Base-by-base conservation (phyloP, 1,140 invertebrate species). In the Anadara kagoshimensis region DNA sequence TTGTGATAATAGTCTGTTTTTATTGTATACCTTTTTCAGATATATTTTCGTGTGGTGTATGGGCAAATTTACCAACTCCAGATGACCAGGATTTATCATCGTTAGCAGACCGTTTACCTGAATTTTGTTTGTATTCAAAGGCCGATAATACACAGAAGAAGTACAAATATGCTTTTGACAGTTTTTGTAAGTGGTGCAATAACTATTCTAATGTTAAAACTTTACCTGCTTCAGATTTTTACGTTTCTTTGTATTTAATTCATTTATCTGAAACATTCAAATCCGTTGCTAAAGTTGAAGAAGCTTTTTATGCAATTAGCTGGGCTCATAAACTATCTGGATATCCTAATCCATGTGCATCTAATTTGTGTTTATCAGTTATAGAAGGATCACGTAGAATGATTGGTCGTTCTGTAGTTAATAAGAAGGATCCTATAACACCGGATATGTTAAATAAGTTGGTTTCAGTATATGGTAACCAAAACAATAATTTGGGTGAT, bases 341-440 rank as follows among this genome's bases (percentile, higher is more conserved):
- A 22, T 11, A 62, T 20, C 5, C 1, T n/a, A 36, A 69, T 61
- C 68, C 68, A 8, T 67, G 64, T 43, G 1, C n/a, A 43, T 56
- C 51, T 4, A 16, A 47, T 44, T 36, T 70, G 51, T 56, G 66
- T 36, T 22, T 66, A 16, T 24, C 57, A 24, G 45, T 66, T 8
- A 59, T 59, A 47, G 69, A 71, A 59, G 69, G 69, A 16, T 22
- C 62, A 10, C 20, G 16, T 8, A 45, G 69, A 65, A 29, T 20
- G 16, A 26, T 53, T 16, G 44, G 54, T n/a, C 49, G 54, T 12
- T 41, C 14, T 1, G 20, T 26, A 8, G 14, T 41, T n/a, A 65
- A 72, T 56, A 63, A 63, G 45, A 70, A 63, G 24, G 22, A 49
- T n/a, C 69, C 69, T 3, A 63, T 70, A 16, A 63, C 69, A 24